A percentile compares a stretch with the other conserved stretches of the same genome.
phyloP scores from a whole-genome alignment of 2,888 invertebrate species.

The Apeira syringaria region DNA sequence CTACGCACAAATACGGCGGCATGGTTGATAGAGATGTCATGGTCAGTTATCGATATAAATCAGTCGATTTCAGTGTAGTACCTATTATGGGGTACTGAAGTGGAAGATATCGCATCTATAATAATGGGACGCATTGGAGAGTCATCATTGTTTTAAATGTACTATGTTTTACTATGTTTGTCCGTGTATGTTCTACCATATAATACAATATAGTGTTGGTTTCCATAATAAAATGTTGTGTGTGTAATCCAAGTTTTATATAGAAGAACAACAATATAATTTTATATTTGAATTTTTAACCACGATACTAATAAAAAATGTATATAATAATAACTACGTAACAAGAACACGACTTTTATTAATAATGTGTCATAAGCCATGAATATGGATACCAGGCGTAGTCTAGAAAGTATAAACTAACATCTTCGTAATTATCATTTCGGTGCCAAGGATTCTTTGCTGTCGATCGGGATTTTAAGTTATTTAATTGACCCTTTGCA shows the following conservation, averaged over 20 bases:
- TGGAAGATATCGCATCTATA: no score
- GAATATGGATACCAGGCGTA: conserved; percentile 34
- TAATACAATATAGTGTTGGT: no score
- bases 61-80: conserved; percentile 32
- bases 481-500: no score
- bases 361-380: conserved; percentile 39
- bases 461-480: background rate
- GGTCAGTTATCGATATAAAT: conserved; percentile 60
- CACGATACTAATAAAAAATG: no score
- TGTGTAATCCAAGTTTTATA: no score
- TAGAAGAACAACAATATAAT: no score
- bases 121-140: no score
- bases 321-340: conserved; percentile 18
- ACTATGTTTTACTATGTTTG: no score
- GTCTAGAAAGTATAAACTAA: conserved; percentile 45
- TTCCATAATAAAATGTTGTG: no score
- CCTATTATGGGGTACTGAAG: conserved; percentile 1
- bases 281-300: no score
- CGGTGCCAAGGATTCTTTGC: conserved; percentile 1
- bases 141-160: no score
- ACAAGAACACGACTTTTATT: conserved; percentile 34
- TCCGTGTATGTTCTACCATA: no score
- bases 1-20: conserved; percentile 75
- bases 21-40: conserved; percentile 64
- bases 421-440: conserved; percentile 37